Conservation (phyloP, 2,797 vertebrate species). For the Crax fasciolata region DNA sequence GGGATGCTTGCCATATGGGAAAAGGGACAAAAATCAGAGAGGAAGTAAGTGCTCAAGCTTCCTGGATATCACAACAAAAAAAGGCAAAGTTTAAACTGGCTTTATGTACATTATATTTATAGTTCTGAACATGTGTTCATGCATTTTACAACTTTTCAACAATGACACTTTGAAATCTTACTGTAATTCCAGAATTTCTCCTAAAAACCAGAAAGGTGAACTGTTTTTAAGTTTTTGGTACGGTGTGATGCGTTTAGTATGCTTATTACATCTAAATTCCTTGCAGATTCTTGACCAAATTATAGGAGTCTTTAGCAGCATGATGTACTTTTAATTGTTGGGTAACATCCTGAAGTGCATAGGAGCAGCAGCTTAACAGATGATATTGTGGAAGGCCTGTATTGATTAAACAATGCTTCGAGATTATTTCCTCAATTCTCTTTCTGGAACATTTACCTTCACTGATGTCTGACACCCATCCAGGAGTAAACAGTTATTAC, state of each 20-base stretch:
- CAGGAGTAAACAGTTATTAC: background rate
- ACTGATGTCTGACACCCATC: background rate
- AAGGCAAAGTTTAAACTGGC: background rate
- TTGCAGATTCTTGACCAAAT: slow-evolving; percentile 39
- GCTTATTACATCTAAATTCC: background rate
- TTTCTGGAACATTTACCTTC: slow-evolving; percentile 12
- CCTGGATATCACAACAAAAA: background rate
- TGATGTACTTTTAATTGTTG: background rate
- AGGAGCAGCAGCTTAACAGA: slow-evolving; percentile 29
- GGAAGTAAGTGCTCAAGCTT: background rate
- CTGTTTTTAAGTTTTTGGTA: background rate
- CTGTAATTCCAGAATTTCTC: background rate
- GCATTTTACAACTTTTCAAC: slow-evolving; percentile 46
- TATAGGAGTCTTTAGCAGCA: background rate
- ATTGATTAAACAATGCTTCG: background rate
- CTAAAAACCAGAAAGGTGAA: background rate
- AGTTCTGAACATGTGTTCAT: background rate
- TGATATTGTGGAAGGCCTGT: background rate
- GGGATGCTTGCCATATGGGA: background rate
- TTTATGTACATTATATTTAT: slow-evolving; percentile 40
- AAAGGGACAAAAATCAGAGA: background rate
- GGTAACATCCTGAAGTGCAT: background rate
- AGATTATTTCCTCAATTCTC: slow-evolving; percentile 9
- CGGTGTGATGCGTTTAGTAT: background rate
- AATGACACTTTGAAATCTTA: background rate